Percentiles rank a stretch among this genome's conserved stretches.
phyloP scores from a whole-genome alignment of 1,140 invertebrate genomes.

The Propsilocerus akamusi region DNA sequence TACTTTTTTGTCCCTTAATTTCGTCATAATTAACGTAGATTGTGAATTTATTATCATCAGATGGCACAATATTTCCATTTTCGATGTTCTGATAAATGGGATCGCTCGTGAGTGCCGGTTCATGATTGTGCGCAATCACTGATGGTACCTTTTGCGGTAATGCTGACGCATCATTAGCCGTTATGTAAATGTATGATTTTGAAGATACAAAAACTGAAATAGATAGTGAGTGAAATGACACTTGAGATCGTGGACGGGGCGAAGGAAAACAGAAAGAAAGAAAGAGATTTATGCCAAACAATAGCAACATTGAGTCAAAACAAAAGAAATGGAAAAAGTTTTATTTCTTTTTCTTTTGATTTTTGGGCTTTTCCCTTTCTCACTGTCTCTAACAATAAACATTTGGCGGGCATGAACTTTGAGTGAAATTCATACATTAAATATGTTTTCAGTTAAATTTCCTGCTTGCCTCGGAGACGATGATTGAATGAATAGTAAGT shows the following conservation, averaged over 20 bases:
- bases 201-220: not conserved
- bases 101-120: slow-evolving; percentile 6
- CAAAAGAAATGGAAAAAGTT: not conserved
- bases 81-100: slow-evolving; percentile 20
- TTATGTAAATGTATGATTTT: slow-evolving; percentile 12
- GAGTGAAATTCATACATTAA: not conserved
- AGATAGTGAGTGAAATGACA: too few relatives aligned
- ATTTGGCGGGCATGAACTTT: not conserved
- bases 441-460: not conserved
- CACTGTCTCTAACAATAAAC: too few relatives aligned
- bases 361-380: not conserved
- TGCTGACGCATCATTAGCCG: slow-evolving; percentile 10
- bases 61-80: slow-evolving; percentile 5
- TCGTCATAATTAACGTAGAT: slow-evolving; percentile 7
- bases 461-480: too few relatives aligned
- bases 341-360: not conserved
- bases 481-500: too few relatives aligned
- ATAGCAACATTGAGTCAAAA: too few relatives aligned
- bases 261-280: not conserved
- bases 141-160: slow-evolving; percentile 7
- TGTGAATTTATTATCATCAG: slow-evolving; percentile 11
- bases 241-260: too few relatives aligned
- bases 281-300: not conserved
- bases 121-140: not conserved
- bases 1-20: slow-evolving; percentile 9